Base-by-base conservation (phyloP, 2,888 invertebrate species). In the Eilema depressum region DNA sequence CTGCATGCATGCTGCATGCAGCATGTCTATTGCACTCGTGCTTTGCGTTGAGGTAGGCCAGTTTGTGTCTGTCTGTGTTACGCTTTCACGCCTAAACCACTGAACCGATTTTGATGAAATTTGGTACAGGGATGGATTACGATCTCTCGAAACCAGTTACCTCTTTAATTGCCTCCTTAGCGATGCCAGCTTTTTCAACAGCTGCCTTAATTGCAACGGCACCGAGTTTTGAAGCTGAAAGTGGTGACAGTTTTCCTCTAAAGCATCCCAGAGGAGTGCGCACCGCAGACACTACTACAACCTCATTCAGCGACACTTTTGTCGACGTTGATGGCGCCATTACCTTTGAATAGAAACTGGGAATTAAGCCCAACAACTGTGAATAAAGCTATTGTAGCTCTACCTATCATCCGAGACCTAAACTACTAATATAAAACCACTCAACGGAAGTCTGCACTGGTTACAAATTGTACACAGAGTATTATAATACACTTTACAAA, bases 201-300 rank as follows among this genome's bases (percentile, higher is more conserved):
- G 98, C 98, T 72, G 96, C 97, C 95, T 98, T 97, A 69, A 99
- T 97, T 33, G 98, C 99, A 33, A 97, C 95, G 14, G 99, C 97
- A 3, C 99, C 99, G 68, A 99, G 96, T 92, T 97, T 96, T 1
- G 99, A 96, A 0, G 99, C 99, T 0, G 98, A 96, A 11, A 99
- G 83, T 33, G 97, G 96, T 0, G 98, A 96, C 71, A 99, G 92
- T 30, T 97, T 96, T 41, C 99, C 98, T 82, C 98, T 96, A 91
- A 99, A 99, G 37, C 99, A 99, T 41, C 99, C 99, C 78, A 99
- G 98, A 0, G 99, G 99, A 59, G 99, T 99, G 80, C 99, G 96
- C 1, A 97, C 98, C 30, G 98, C 99, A 77, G 98, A 98, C 30
- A 98, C 97, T 85, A 99, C 98, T 20, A 99, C 98, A 28, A 99